Base-by-base conservation (phyloP, 2,113 vertebrate species). In the Mungos mungo region DNA sequence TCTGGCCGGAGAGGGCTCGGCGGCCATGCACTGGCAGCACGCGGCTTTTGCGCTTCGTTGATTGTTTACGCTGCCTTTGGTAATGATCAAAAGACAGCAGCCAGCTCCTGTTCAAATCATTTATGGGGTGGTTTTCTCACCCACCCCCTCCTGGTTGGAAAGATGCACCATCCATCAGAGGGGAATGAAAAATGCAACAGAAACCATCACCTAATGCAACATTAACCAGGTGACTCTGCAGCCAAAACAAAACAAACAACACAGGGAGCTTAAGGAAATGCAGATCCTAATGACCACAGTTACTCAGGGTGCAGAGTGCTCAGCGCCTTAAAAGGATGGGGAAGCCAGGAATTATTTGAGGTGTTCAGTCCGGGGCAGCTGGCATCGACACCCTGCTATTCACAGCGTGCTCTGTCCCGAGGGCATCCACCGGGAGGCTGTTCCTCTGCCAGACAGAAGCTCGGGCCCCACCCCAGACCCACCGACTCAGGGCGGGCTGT, bases 161-260 rank as follows among this genome's bases (percentile, higher is more conserved):
- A 96, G 85, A 89, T 88, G 76, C 81, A 45, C 60, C 88, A 52
- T 69, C 87, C 54, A 29, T 94, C 83, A 95, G 87, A 69, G 16
- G 11, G 72, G 92, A 21, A 98, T 97, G 83, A 98, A 98, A 98
- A 97, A 97, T 98, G 85, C 93, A 97, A 97, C 94, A 93, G 91
- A 95, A 96, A 18, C 60, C 41, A 60, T 66, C 74, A 87, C 76
- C 41, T 89, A 23, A 96, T 97, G 88, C 90, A 97, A 97, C 90
- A 96, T 97, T 94, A 27, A 97, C 90, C 92, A 47, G 54, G 69
- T 68, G 90, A 27, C n/a, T 23, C 6, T 2, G 54, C 50, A 19
- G 33, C 41, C 79, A n/a, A 87, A 19, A 38, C 45, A 9, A 47
- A 47, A 47, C 45, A 47, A 54, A 76, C 47, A 81, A 82, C 11